phyloP scores from a whole-genome alignment of 2,888 invertebrate genomes.

The Drosophila rellima region DNA sequence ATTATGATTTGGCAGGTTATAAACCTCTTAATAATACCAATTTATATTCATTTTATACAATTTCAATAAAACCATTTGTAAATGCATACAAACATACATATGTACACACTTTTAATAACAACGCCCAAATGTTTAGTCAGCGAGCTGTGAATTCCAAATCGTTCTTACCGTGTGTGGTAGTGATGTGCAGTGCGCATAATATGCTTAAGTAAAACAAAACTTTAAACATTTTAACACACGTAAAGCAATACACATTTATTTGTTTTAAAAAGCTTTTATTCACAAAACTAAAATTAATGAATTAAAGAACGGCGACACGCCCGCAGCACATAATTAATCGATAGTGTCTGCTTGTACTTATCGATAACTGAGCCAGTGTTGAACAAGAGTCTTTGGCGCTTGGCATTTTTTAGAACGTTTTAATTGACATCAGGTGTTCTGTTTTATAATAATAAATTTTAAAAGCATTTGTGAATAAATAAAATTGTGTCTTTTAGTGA shows the following conservation, averaged over 20 bases:
- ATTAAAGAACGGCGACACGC: conserved; percentile 68
- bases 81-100: conserved; percentile 19
- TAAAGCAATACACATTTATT: conserved; percentile 34
- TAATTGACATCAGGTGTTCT: conserved; percentile 56
- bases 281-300: conserved; percentile 43
- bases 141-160: conserved; percentile 13
- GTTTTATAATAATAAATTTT: conserved; percentile 50
- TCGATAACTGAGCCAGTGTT: conserved; percentile 26
- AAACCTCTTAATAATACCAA: neutral
- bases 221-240: conserved; percentile 53
- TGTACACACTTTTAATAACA: conserved; percentile 31
- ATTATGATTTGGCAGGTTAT: no score
- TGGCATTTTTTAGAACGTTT: conserved; percentile 46
- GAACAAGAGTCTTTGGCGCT: neutral
- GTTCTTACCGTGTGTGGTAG: conserved; percentile 50
- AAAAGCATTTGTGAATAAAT: conserved; percentile 24
- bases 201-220: conserved; percentile 41
- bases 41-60: neutral
- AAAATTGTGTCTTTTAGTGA: conserved; percentile 34
- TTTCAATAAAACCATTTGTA: conserved; percentile 1
- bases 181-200: conserved; percentile 46
- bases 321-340: conserved; percentile 45
- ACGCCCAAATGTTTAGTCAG: conserved; percentile 65
- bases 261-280: conserved; percentile 14
- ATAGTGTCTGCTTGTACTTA: conserved; percentile 1